Base-by-base conservation (phyloP, 2,797 vertebrate genomes). In the Pogonophryne albipinna region DNA sequence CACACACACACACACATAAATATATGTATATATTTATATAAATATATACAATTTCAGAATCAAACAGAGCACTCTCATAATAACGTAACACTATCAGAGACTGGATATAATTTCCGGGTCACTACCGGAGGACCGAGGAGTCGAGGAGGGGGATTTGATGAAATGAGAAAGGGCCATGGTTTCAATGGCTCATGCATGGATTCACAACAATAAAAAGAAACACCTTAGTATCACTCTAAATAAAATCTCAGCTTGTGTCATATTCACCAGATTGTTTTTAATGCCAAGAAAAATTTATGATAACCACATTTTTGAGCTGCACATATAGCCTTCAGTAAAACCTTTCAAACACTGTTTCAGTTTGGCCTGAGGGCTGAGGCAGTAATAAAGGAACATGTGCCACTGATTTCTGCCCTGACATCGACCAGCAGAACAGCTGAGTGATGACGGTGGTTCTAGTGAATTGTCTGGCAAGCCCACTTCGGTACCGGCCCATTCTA, bases 391-490 rank as follows among this genome's bases (percentile, higher is more conserved):
- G 58, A 80, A 58, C 73, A 78, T 13, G 64, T 64, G 81, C 45
- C 56, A 50, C 27, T 55, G 76, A 88, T 82, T 66, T 83, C 57
- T 68, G 50, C 50, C 44, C 68, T 65, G 71, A 44, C 57, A 66
- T 27, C 13, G 70, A 85, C 52, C 17, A 13, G 16, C 72, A 46
- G 52, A 83, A 34, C 68, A 57, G 74, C 75, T 70, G 53, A 69
- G 27, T n/a, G 69, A 65, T 19, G 50, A 66, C n/a, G n/a, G n/a
- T n/a, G n/a, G n/a, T n/a, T n/a, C n/a, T n/a, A n/a, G n/a, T n/a
- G n/a, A n/a, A n/a, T n/a, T n/a, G n/a, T n/a, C n/a, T n/a, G n/a
- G n/a, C n/a, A n/a, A n/a, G n/a, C n/a, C n/a, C n/a, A n/a, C n/a
- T n/a, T n/a, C n/a, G n/a, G n/a, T n/a, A n/a, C n/a, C n/a, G n/a